Evolutionary conservation across 2,797 vertebrate species (phyloP).

Genomic region (Sebastes nivosus): DNA sequence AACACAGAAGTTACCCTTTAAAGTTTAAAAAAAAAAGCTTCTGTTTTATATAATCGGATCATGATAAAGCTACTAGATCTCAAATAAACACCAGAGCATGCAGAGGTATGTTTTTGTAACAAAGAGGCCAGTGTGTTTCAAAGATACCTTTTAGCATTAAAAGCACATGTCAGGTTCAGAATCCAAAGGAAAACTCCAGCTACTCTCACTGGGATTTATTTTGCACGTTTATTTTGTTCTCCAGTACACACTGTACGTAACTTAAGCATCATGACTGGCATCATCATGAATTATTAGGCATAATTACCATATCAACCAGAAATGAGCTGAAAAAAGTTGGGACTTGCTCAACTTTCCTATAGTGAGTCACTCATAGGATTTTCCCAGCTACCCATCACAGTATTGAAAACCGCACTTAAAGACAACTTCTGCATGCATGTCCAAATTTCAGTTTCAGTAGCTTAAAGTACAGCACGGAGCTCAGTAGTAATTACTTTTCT

Average conservation of each 20-base stretch:
- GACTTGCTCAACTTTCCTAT: conserved; percentile 27
- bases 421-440: conserved; percentile 1
- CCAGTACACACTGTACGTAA: conserved; percentile 5
- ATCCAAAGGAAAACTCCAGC: conserved; percentile 2
- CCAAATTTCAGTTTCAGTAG: not conserved
- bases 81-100: conserved; percentile 23
- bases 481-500: not conserved
- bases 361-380: conserved; percentile 15
- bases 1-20: not conserved
- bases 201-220: conserved; percentile 26
- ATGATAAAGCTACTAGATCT: conserved; percentile 14
- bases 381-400: not conserved
- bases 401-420: conserved; percentile 12
- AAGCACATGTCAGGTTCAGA: conserved; percentile 56
- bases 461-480: not conserved
- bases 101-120: conserved; percentile 7
- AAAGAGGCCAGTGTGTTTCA: conserved; percentile 53
- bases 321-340: not conserved
- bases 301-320: conserved; percentile 11
- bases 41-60: conserved; percentile 15
- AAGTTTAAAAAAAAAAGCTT: not conserved
- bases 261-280: not conserved
- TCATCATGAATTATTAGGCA: conserved; percentile 11
- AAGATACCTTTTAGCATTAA: conserved; percentile 44
- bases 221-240: not conserved